Base-by-base conservation (phyloP, 2,888 invertebrate genomes). In the Gastracanthus pulcherrimus region DNA sequence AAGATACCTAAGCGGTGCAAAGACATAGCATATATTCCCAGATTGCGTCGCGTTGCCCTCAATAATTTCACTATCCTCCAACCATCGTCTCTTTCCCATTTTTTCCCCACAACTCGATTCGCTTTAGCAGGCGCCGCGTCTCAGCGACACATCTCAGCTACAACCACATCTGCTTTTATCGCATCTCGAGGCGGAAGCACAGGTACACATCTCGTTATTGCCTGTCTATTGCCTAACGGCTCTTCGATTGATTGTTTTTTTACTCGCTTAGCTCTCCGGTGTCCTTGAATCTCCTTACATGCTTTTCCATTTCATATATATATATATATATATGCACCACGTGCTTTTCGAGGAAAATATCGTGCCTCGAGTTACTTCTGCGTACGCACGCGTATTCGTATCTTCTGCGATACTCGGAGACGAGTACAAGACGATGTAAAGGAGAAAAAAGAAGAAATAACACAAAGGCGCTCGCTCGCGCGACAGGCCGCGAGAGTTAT, bases 401-500 rank as follows among this genome's bases (percentile, higher is more conserved):
- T n/a, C n/a, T n/a, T 29, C 11, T 60, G 60, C 51, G 31, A 11
- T 9, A 41, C 9, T 2, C n/a, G 58, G 13, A 3, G 38, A 36
- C 31, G 34, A 11, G 23, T 16, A 9, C 11, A 23, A 1, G 31
- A 1, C 9, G 38, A 13, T 19, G 67, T 23, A n/a, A 36, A 5
- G 19, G 11, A 41, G 16, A 60, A 38, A 16, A 55, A 60, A 41
- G 5, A 19, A 51, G 19, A 7, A 75, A 26, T 16, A 64, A 45
- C 16, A 26, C 23, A 64, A 26, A 19, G 62, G 13, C 26, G 58
- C 36, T 9, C n/a, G n/a, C 41, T 11, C 55, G 67, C 41, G 69
- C 60, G 76, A 45, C 72, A 67, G 55, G 13, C 23, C 86, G 87
- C 85, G 86, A 86, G 86, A 62, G 62, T 85, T 88, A 88, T 88